Base-by-base conservation (phyloP, 2,797 vertebrate species). In the Oreortyx pictus region DNA sequence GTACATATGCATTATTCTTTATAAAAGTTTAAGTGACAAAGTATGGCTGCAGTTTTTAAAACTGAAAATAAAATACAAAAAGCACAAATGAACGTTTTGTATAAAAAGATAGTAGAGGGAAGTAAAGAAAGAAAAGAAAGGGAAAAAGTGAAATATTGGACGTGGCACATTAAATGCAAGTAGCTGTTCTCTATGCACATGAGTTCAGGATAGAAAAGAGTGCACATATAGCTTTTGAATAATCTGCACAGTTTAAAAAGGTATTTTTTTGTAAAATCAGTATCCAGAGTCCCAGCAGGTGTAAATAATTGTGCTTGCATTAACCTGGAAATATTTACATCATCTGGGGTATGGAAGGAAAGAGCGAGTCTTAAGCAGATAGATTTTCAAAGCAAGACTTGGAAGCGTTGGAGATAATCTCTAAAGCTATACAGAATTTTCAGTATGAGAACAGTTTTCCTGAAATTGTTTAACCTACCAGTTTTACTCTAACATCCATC, bases 11-110 rank as follows among this genome's bases (percentile, higher is more conserved):
- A 81, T 96, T 95, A 84, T 78, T 97, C 91, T 95, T 97, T 85
- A 96, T 96, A 94, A 95, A 90, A 83, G 3, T 81, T 57, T 91
- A 93, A 89, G 72, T 96, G 89, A 76, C 75, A 71, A 89, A 94
- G 88, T 66, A 76, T 67, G 61, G 71, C 29, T 68, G 16, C 19
- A 31, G 24, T 9, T 92, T 93, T 76, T 90, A 6, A 65, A 82
- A 39, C 7, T 35, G 52, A 88, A 89, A 78, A 39, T 54, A 50
- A 82, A 82, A 43, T 70, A 17, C 20, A 47, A 76, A 16, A 66
- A 67, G 11, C n/a, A 52, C 56, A 85, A 78, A 33, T 37, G 9
- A 39, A 94, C 64, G 4, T 67, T 89, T 80, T 66, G 11, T 56
- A 2, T 62, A 3, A 44, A 70, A 79, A 49, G 10, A 29, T 10